Base-by-base conservation (phyloP, 2,113 vertebrate genomes). In the Pseudopodoces humilis region DNA sequence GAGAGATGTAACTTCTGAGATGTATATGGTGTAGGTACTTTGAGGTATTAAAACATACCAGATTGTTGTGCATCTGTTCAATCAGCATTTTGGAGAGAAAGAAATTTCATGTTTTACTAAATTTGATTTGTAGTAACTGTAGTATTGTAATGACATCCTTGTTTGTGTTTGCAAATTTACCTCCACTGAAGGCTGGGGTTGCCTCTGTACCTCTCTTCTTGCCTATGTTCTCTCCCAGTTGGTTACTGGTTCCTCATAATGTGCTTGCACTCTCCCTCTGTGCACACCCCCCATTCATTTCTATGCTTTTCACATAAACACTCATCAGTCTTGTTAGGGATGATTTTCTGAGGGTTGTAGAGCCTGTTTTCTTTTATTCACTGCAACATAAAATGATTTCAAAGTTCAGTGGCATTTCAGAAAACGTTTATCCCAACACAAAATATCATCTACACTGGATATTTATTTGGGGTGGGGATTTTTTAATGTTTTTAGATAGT, bases 341-440 rank as follows among this genome's bases (percentile, higher is more conserved):
- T 91, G 77, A 37, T 71, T 74, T 95, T 91, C 81, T 91, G 55
- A 68, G 81, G 15, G 28, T 74, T 72, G 55, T 39, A 82, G 60
- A 78, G 50, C 25, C 67, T 59, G 23, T 84, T 85, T 82, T 87
- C 65, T 79, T 83, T 56, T 43, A 49, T 18, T 25, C 14, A 4
- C 22, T 64, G 69, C 33, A 43, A 23, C 39, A 81, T 52, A 52
- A 68, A 52, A 44, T 15, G 13, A 60, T 83, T 85, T 72, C 31
- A 16, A 94, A 84, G 65, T 44, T 77, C 33, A 27, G 1, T 55
- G 65, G 11, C 4, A 1, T 60, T 80, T 90, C 74, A 69, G 37
- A 58, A 79, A 65, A 37, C 5, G 4, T 6, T 67, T 71, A 11
- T 70, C 37, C 18, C 1, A 2, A 41, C 37, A 59, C 23, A 30